A percentile compares a stretch with the other conserved stretches of the same genome.
phyloP scores from a whole-genome alignment of 2,113 vertebrate genomes.

The Burhinus bistriatus region DNA sequence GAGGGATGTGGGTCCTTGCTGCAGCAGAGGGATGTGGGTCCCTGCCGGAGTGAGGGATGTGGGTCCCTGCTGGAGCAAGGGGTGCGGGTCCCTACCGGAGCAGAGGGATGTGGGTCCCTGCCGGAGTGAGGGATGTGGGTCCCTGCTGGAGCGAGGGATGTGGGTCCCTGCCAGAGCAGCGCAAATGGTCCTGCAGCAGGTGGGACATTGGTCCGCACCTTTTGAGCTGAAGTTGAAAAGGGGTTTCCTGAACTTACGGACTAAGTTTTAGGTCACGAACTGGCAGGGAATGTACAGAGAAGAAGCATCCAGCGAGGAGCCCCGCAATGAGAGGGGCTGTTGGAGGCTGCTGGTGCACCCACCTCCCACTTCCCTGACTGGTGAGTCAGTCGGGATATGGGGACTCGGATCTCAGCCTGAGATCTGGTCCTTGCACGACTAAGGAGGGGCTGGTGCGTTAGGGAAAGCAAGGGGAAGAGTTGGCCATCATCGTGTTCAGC shows the following conservation, averaged over 20 bases:
- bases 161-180: background rate
- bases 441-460: background rate
- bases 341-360: background rate
- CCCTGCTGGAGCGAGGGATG: no score
- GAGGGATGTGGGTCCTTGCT: background rate
- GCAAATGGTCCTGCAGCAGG: fast-evolving
- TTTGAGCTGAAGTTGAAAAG: background rate
- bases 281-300: background rate
- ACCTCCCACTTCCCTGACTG: background rate
- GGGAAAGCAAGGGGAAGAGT: background rate
- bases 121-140: no score
- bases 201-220: background rate
- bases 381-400: background rate
- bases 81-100: background rate
- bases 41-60: no score
- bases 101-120: no score
- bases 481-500: background rate
- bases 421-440: fast-evolving
- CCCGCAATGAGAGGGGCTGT: background rate
- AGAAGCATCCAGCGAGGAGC: background rate
- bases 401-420: background rate
- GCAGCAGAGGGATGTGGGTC: no score
- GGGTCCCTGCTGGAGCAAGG: background rate
- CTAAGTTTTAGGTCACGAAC: background rate
- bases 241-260: background rate